Evolutionary conservation across 2,888 invertebrate genomes (phyloP).

Genomic region (Cryptosula pallasiana): DNA sequence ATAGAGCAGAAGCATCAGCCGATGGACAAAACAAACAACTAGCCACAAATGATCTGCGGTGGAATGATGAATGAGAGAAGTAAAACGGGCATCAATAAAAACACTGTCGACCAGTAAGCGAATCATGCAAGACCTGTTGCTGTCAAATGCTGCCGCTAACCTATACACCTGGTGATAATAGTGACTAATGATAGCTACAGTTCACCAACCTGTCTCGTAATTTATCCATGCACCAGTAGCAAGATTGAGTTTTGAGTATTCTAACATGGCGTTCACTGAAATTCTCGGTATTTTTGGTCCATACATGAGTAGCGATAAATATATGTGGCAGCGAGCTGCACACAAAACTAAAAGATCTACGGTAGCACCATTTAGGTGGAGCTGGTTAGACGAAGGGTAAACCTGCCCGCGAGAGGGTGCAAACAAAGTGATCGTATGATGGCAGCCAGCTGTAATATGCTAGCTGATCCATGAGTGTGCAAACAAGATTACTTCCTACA

Average conservation of each 20-base stretch:
- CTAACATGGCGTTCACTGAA: neutral
- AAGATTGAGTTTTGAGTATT: neutral
- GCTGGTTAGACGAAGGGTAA: neutral
- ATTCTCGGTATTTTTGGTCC: slow-evolving; percentile 1
- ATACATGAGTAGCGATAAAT: neutral
- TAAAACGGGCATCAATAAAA: too few species aligned
- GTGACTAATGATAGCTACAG: too few species aligned
- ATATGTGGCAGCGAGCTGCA: neutral
- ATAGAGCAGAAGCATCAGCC: too few species aligned
- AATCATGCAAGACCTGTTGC: too few species aligned
- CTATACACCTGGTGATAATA: too few species aligned
- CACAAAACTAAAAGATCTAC: neutral
- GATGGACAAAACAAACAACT: too few species aligned
- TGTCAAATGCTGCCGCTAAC: too few species aligned
- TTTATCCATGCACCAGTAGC: neutral
- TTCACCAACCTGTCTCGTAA: neutral
- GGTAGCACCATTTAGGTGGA: neutral
- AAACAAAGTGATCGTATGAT: slow-evolving; percentile 10
- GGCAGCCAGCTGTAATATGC: neutral
- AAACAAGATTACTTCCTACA: slow-evolving; percentile 20
- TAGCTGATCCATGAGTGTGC: neutral
- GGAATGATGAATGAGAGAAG: too few species aligned
- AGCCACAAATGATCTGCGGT: too few species aligned
- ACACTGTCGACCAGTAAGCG: too few species aligned
- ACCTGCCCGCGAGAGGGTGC: neutral